A percentile compares a stretch with the other conserved stretches of the same genome.
Conservation (phyloP, 1,140 invertebrate genomes). For the Calosoma granatense region DNA sequence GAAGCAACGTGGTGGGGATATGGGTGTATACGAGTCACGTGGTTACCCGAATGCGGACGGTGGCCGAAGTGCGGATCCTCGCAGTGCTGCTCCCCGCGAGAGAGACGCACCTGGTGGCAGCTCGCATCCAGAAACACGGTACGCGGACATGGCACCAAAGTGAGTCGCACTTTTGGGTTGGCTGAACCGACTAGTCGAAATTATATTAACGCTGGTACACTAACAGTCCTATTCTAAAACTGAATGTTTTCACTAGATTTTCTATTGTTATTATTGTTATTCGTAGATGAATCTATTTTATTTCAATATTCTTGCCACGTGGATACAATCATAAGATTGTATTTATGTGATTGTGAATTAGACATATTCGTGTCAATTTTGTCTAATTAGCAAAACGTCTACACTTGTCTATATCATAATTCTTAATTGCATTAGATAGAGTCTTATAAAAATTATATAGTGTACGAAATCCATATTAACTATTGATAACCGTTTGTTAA, state of each 20-base stretch:
- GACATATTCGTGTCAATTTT: no score
- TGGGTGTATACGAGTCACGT: conserved; percentile 14
- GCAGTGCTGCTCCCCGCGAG: conserved; percentile 25
- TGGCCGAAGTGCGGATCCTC: conserved; percentile 30
- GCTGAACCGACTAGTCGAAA: not conserved
- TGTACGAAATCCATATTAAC: no score
- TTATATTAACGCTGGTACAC: not conserved
- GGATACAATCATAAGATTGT: no score
- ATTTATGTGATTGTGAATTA: no score
- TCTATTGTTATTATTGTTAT: no score
- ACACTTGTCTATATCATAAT: no score
- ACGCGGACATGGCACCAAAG: conserved; percentile 70
- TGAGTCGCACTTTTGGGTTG: conserved; percentile 38
- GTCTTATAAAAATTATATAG: no score
- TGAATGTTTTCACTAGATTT: conserved; percentile 9
- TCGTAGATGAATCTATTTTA: no score
- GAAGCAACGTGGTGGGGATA: conserved; percentile 25
- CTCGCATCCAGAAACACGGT: conserved; percentile 47
- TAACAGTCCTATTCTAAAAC: not conserved
- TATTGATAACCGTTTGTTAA: no score
- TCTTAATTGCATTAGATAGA: no score
- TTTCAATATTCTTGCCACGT: not conserved
- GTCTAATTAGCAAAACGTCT: no score
- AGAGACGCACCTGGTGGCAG: conserved; percentile 39
- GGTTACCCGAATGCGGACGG: conserved; percentile 24